Base-by-base conservation (phyloP, 2,888 invertebrate species). In the Polyploca ridens region DNA sequence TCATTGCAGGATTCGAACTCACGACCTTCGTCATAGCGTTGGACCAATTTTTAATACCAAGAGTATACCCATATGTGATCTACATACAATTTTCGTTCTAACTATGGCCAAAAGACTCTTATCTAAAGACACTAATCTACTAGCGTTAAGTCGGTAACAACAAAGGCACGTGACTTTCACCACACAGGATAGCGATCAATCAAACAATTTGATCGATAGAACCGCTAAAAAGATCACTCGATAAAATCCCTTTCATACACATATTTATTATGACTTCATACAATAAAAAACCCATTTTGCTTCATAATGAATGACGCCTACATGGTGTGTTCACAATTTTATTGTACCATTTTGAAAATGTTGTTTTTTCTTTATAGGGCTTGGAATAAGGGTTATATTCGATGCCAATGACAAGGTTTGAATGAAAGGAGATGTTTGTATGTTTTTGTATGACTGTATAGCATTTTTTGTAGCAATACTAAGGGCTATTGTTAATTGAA, bases 401-500 rank as follows among this genome's bases (percentile, higher is more conserved):
- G 64, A 33, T 54, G 54, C 10, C 3, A 54, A 19, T 19, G 16
- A 54, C 10, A 54, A n/a, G 13, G 27, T 61, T 41, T 61, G 41
- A 61, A 10, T 38, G 41, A 1, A 19, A 27, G 10, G 13, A 44
- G 8, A 62, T 46, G 49, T 33, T 14, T 41, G 49, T 33, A 44
- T 33, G 16, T 16, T 58, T 62, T 63, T 57, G 54, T 65, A 63
- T 63, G 62, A 59, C 60, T 67, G 63, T 62, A 64, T 63, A 19
- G 60, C 71, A 74, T 77, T 79, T 75, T 78, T 78, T 71, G 74
- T 78, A 76, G 73, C 76, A 76, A 78, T 81, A 73, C 70, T 73
- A 76, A 76, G 72, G 72, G 74, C 81, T 74, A 85, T 87, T 87
- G 87, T 86, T 84, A 85, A 87, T 87, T 87, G 86, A 87, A 84